Evolutionary conservation across 2,797 vertebrate species (phyloP).

Genomic region (Atherinosoma microstoma): DNA sequence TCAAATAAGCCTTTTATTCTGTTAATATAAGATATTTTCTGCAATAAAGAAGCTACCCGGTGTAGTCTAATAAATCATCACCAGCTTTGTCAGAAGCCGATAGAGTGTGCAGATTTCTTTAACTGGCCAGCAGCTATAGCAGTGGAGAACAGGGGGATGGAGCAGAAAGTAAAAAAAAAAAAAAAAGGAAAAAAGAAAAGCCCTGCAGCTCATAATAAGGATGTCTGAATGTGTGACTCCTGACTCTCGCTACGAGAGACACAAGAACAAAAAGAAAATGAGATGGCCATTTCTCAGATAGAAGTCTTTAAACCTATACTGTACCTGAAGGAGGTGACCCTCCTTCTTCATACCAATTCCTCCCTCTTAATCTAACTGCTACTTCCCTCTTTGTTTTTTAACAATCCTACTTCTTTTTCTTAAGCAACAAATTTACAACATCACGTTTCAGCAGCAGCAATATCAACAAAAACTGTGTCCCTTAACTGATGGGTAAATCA

Average conservation of each 20-base stretch:
- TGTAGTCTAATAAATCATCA: slow-evolving; percentile 45
- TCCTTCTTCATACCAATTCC: slow-evolving; percentile 1
- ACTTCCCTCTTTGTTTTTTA: background rate
- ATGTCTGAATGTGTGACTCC: slow-evolving; percentile 39
- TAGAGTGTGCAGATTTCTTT: slow-evolving; percentile 36
- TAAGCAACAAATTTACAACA: background rate
- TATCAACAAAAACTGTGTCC: background rate
- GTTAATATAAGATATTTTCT: slow-evolving; percentile 33
- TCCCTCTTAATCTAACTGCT: slow-evolving; percentile 8
- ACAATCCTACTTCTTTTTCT: background rate
- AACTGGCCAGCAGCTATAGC: slow-evolving; percentile 38
- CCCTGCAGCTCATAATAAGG: slow-evolving; percentile 36
- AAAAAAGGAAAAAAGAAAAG: slow-evolving; percentile 15
- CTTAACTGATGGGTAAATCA: background rate
- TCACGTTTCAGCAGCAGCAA: slow-evolving; percentile 17
- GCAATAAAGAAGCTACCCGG: slow-evolving; percentile 8
- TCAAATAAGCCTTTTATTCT: slow-evolving; percentile 15
- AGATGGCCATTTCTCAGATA: slow-evolving; percentile 37
- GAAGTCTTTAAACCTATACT: slow-evolving; percentile 17
- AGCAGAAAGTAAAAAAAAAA: slow-evolving; percentile 4
- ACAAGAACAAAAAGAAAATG: background rate
- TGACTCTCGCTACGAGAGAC: slow-evolving; percentile 27
- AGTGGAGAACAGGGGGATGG: slow-evolving; percentile 41
- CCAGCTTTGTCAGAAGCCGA: slow-evolving; percentile 36
- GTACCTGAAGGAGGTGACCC: slow-evolving; percentile 7